Base-by-base conservation (phyloP, 2,797 vertebrate genomes). In the Phataginus tricuspis region DNA sequence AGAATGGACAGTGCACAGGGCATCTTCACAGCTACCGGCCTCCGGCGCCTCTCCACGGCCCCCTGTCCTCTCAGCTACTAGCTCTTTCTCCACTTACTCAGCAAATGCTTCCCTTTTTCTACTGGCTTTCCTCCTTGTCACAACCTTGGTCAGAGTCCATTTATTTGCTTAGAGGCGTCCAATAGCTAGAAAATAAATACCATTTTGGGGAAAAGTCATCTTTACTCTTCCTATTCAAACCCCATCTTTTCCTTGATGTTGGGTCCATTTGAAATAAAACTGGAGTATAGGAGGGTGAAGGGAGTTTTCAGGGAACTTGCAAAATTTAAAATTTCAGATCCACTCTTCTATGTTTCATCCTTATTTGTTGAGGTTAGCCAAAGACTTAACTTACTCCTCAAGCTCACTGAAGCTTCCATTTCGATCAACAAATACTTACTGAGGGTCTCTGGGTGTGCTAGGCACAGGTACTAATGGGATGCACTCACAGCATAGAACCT, bases 311-410 rank as follows among this genome's bases (percentile, higher is more conserved):
- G 72, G 80, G 53, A n/a, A 25, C 51, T 59, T 23, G 0, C 61
- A 51, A 93, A 96, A 79, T 83, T 31, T 79, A 37, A 91, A 88
- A 57, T 78, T 66, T 78, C 59, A 45, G 59, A 66, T 64, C 84
- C 51, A 1, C 11, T 63, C 39, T 74, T 64, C 37, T 72, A 29
- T 72, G 51, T 64, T 92, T 84, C 91, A n/a, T 61, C 68, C 90
- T 83, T 77, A 55, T 55, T 72, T 42, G 42, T 72, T 61, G 23
- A 95, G 68, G 77, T 88, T 77, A 87, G 83, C 51, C 90, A 92
- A 86, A 19, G 64, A 90, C 11, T 59, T 71, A 42, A 68, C 55
- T 87, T 87, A 84, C 42, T 93, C 75, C 92, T 88, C 49, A 34
- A 55, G 29, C n/a, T 57, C 49, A 64, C 23, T 77, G 86, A 84